These are phyloP conservation scores for Steromphala cineraria DNA, from an alignment of 2,888 invertebrate genomes.

Conservation along the genomic window DNA sequence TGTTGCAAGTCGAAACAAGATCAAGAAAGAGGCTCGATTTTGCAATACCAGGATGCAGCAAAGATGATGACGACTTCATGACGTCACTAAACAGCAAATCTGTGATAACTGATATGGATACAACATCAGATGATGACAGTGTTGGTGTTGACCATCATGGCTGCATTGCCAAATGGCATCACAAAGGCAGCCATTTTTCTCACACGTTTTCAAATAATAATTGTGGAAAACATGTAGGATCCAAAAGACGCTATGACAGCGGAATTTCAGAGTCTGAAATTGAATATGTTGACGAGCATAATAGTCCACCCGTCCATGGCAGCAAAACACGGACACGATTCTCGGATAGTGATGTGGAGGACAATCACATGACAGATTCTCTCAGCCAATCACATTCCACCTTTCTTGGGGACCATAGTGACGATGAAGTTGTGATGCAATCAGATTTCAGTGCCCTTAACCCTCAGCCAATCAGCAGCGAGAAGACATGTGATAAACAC, in stretches of 20 bases:
- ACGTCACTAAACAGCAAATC: no score
- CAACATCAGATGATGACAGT: no score
- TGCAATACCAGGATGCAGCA: no score
- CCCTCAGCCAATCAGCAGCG: neutral
- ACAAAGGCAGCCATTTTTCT: no score
- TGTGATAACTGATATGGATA: no score
- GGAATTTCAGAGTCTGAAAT: neutral
- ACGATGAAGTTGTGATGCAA: neutral
- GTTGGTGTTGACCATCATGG: no score
- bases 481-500: neutral
- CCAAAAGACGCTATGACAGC: neutral
- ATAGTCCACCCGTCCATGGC: neutral
- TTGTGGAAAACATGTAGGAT: neutral
- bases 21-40: no score
- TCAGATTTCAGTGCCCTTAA: neutral
- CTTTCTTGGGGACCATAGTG: neutral
- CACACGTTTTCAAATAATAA: neutral
- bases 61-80: no score
- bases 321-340: neutral
- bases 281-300: slow-evolving; percentile 1
- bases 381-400: neutral
- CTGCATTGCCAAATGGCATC: no score
- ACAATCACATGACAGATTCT: neutral
- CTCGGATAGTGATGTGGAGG: neutral
- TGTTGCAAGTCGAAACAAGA: no score